Conservation (phyloP, 2,113 vertebrate species). For the Emydocephalus ijimae region DNA sequence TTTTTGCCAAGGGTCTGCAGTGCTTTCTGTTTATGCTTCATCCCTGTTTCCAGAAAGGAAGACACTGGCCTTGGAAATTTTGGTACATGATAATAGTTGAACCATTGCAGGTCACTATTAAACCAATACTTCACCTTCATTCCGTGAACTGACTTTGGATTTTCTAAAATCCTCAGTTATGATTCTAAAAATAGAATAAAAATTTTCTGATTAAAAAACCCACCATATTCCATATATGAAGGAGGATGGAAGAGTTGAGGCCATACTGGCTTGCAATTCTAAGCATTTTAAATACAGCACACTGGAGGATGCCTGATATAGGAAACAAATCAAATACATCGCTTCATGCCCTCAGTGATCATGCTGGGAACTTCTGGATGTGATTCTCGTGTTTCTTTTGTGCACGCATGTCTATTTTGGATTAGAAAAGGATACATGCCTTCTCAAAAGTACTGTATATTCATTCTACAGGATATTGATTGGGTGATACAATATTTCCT, state of each 20-base stretch:
- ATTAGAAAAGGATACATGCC: not conserved
- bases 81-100: not conserved
- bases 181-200: not conserved
- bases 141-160: not conserved
- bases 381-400: not conserved
- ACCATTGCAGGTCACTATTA: not conserved
- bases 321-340: not conserved
- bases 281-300: not conserved
- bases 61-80: not conserved
- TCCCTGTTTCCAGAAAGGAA: not conserved
- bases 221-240: not conserved
- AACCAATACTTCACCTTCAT: not conserved
- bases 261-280: not conserved
- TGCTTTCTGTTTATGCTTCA: not conserved
- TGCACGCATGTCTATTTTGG: not conserved
- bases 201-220: not conserved
- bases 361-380: not conserved
- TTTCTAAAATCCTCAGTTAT: not conserved
- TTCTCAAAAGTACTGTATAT: not conserved
- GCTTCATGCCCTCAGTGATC: not conserved
- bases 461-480: not conserved
- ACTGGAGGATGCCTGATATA: not conserved
- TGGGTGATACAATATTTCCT: not conserved
- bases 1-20: not conserved
- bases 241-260: not conserved